Base-by-base conservation (phyloP, 2,797 vertebrate species). In the Astyanax mexicanus region DNA sequence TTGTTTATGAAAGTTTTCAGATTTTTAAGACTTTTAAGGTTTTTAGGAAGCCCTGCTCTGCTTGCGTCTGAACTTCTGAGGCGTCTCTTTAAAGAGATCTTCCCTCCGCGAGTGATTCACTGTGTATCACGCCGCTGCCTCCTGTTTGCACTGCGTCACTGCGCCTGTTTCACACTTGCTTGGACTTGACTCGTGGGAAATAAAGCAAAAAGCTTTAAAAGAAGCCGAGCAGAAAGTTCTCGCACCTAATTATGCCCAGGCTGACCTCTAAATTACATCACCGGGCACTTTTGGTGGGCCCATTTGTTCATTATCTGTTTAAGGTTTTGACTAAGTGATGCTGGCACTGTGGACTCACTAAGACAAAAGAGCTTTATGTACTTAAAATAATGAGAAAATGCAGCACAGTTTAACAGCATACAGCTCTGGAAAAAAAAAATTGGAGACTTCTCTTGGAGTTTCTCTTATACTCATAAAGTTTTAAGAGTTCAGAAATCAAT, bases 131-230 rank as follows among this genome's bases (percentile, higher is more conserved):
- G n/a, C n/a, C n/a, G n/a, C n/a, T 5, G 6, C 32, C 4, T 23
- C 37, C 29, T 27, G 54, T 3, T n/a, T 57, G 32, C 7, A 27
- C 25, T 17, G 13, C 13, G 12, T 13, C 25, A 1, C 52, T 27
- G n/a, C n/a, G n/a, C n/a, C n/a, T n/a, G 23, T 12, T 55, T 55
- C 1, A 5, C 11, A 10, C 21, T 57, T 25, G 32, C 21, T 57
- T n/a, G 21, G n/a, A 66, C 40, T 45, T 58, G 13, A 68, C 58
- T 75, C 44, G 47, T 47, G 52, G 64, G 49, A 44, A 65, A 54
- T 29, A 13, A 6, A 29, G 64, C 57, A 37, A 75, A 67, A n/a
- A n/a, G n/a, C n/a, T n/a, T n/a, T n/a, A n/a, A n/a, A n/a, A 57
- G 23, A 15, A 57, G 51, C 51, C 0, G 9, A 2, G 0, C 21